A percentile compares a stretch with the other conserved stretches of the same genome.
Evolutionary conservation across 2,113 vertebrate species (phyloP).

Genomic region (Forbesichthys agassizii): DNA sequence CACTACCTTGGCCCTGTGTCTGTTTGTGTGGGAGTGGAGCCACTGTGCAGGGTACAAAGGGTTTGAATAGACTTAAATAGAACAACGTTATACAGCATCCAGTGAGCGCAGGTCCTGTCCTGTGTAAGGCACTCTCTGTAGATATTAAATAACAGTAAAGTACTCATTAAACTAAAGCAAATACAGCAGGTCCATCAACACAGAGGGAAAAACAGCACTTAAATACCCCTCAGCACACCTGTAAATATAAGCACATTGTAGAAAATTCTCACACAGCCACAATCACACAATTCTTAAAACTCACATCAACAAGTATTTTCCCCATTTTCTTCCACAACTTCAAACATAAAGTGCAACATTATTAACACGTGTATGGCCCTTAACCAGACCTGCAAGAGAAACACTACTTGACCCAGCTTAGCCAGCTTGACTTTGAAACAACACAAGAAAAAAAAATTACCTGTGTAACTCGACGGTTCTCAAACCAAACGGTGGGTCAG

Average conservation of each 20-base stretch:
- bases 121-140: conserved; percentile 61
- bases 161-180: conserved; percentile 24
- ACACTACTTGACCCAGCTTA: neutral
- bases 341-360: conserved; percentile 70
- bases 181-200: conserved; percentile 36
- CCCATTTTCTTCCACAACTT: conserved; percentile 20
- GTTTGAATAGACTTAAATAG: conserved; percentile 10
- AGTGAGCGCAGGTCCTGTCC: conserved; percentile 22
- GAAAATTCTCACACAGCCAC: conserved; percentile 9
- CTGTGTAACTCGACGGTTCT: no score
- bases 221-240: conserved; percentile 29
- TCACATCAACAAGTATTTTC: conserved; percentile 26
- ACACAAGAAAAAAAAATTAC: neutral
- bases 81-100: conserved; percentile 16
- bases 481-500: no score
- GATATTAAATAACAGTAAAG: conserved; percentile 25
- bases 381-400: neutral
- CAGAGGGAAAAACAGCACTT: conserved; percentile 19
- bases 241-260: conserved; percentile 17
- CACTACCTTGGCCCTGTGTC: conserved; percentile 16
- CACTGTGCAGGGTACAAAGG: conserved; percentile 24
- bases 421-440: conserved; percentile 8
- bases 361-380: conserved; percentile 35
- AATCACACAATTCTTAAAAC: conserved; percentile 12
- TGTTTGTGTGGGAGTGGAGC: conserved; percentile 6